Conservation (phyloP, 2,888 invertebrate genomes). For the Hofmannophila pseudospretella region DNA sequence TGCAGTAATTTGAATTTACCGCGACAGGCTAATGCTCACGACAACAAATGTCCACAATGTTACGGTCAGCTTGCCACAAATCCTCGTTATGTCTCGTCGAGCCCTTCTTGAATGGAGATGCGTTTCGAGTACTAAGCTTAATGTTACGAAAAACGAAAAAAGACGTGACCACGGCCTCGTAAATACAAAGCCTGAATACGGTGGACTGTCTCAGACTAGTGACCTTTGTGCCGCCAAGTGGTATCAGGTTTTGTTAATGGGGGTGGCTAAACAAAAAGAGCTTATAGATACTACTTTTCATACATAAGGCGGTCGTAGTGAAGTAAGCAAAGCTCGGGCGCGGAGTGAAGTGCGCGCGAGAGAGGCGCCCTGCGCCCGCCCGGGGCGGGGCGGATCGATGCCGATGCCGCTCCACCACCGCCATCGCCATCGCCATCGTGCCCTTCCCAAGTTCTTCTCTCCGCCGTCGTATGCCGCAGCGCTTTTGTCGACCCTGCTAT, state of each 20-base stretch:
- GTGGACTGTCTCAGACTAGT: slow-evolving; percentile 37
- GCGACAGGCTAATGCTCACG: slow-evolving; percentile 30
- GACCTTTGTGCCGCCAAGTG: slow-evolving; percentile 49
- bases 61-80: slow-evolving; percentile 32
- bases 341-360: slow-evolving; percentile 58
- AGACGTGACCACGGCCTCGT: slow-evolving; percentile 21
- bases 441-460: background rate
- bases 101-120: slow-evolving; percentile 27
- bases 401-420: too few species aligned
- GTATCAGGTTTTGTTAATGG: slow-evolving; percentile 58
- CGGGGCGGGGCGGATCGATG: slow-evolving; percentile 62
- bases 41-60: slow-evolving; percentile 35
- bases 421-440: too few species aligned
- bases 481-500: background rate
- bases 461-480: too few species aligned
- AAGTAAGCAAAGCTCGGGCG: slow-evolving; percentile 54
- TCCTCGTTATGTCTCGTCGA: slow-evolving; percentile 24
- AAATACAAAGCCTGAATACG: slow-evolving; percentile 31
- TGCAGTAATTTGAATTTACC: slow-evolving; percentile 28
- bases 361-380: slow-evolving; percentile 24
- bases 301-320: slow-evolving; percentile 55
- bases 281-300: slow-evolving; percentile 70
- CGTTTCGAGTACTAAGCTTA: slow-evolving; percentile 29
- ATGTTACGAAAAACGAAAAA: slow-evolving; percentile 24
- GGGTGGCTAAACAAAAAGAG: slow-evolving; percentile 59